Evolutionary conservation across 2,888 invertebrate genomes (phyloP).

Genomic region (Pachydiplax longipennis): DNA sequence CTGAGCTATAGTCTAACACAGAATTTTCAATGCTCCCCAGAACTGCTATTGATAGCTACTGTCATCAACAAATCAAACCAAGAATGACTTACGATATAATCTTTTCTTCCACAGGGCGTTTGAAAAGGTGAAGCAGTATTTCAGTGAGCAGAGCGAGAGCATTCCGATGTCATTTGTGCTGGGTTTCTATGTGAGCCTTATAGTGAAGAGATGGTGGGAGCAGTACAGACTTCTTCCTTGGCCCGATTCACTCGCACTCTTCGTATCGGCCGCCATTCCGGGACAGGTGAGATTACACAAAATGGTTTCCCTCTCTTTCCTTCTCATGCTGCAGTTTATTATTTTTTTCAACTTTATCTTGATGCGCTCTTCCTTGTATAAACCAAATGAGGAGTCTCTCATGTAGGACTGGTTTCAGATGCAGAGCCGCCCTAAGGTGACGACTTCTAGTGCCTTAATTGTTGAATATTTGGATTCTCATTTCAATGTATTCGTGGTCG

Average conservation of each 20-base stretch:
- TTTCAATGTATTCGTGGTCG: no score
- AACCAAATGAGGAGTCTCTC: no score
- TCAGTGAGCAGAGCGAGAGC: constrained; percentile 85
- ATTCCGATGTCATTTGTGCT: constrained; percentile 96
- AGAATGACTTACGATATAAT: background rate
- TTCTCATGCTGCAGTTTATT: background rate
- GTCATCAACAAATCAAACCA: no score
- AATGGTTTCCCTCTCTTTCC: background rate
- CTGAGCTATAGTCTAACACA: no score
- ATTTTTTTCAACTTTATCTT: no score
- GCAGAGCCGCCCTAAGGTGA: no score
- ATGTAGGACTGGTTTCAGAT: no score
- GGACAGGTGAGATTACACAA: constrained; percentile 78
- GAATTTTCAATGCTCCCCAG: no score
- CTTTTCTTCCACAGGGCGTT: constrained; percentile 73
- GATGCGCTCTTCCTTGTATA: no score
- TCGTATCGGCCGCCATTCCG: constrained; percentile 89
- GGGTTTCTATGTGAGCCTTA: constrained; percentile 92
- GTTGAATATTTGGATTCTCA: no score
- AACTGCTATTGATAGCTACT: no score
- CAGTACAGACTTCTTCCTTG: constrained; percentile 91
- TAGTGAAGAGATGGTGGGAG: constrained; percentile 95
- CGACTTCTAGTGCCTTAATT: no score
- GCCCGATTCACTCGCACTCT: constrained; percentile 92
- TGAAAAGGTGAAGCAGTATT: constrained; percentile 85